These are phyloP conservation scores for Dryomyza anilis DNA, from an alignment of 2,888 invertebrate genomes.

Conservation along the genomic window DNA sequence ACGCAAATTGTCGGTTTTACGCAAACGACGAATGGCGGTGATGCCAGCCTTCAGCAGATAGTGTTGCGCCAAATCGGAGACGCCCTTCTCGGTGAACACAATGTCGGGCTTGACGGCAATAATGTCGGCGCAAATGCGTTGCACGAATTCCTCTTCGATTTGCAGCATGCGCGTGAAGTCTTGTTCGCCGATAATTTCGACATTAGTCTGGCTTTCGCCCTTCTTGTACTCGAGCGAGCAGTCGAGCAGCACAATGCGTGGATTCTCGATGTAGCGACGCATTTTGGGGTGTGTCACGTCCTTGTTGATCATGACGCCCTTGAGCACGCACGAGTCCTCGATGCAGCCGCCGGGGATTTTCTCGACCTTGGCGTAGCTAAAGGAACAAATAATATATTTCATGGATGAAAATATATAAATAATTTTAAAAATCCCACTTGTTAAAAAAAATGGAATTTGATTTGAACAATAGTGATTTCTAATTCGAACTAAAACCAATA, in stretches of 20 bases:
- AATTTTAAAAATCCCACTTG: not conserved
- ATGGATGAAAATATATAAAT: not conserved
- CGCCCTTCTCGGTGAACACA: constrained; percentile 97
- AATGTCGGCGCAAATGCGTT: constrained; percentile 88
- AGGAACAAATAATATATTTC: constrained; percentile 21
- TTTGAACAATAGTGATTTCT: too few species aligned
- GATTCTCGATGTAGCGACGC: constrained; percentile 92
- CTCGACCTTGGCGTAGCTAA: constrained; percentile 88
- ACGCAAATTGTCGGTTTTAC: constrained; percentile 97
- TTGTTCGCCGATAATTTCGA: constrained; percentile 92
- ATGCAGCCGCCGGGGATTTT: constrained; percentile 95
- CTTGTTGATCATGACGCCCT: constrained; percentile 97
- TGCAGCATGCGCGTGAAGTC: constrained; percentile 95
- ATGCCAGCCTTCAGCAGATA: constrained; percentile 80
- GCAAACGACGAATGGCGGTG: constrained; percentile 79
- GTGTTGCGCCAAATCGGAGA: constrained; percentile 92
- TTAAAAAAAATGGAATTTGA: too few species aligned
- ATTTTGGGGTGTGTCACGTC: constrained; percentile 99
- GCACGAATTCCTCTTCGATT: constrained; percentile 93
- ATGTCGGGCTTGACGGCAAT: constrained; percentile 94
- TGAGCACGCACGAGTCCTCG: constrained; percentile 91
- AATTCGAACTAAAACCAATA: too few species aligned
- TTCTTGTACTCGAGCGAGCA: constrained; percentile 98
- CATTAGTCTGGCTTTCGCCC: constrained; percentile 97
- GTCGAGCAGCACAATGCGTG: constrained; percentile 91